A percentile compares a stretch with the other conserved stretches of the same genome.
Evolutionary conservation across 2,113 vertebrate genomes (phyloP).

Genomic region (Chloropsis hardwickii): DNA sequence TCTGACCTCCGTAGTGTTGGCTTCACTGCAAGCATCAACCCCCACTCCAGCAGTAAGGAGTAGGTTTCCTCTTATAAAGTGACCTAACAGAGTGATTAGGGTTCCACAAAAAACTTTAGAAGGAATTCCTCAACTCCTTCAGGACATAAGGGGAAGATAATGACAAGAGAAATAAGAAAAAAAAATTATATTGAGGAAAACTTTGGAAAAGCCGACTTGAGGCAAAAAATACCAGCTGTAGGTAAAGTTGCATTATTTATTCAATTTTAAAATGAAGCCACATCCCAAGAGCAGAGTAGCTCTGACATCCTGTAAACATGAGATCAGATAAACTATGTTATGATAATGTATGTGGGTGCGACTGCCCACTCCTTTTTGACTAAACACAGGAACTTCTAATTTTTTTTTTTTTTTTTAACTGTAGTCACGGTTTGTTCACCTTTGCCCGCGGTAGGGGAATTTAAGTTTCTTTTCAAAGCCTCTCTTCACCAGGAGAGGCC

Average conservation of each 20-base stretch:
- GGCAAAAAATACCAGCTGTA: background rate
- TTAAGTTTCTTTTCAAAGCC: background rate
- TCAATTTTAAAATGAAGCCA: background rate
- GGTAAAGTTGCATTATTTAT: background rate
- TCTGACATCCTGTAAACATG: background rate
- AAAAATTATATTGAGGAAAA: background rate
- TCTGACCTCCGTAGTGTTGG: background rate
- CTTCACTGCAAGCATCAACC: background rate
- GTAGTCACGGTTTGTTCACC: rapidly evolving
- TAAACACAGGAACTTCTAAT: background rate
- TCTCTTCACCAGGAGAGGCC: background rate
- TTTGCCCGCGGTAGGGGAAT: background rate
- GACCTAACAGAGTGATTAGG: background rate
- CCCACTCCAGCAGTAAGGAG: background rate
- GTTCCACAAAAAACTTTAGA: background rate
- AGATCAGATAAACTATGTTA: background rate
- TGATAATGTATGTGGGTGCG: background rate
- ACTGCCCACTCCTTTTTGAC: background rate
- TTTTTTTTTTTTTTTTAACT: background rate
- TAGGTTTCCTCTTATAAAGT: background rate
- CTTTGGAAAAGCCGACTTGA: background rate
- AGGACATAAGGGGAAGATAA: background rate
- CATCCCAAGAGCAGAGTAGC: background rate
- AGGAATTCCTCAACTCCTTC: background rate
- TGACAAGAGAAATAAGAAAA: background rate